These are phyloP conservation scores for Cephus pulcher DNA, from an alignment of 2,888 invertebrate species.

Conservation along the genomic window DNA sequence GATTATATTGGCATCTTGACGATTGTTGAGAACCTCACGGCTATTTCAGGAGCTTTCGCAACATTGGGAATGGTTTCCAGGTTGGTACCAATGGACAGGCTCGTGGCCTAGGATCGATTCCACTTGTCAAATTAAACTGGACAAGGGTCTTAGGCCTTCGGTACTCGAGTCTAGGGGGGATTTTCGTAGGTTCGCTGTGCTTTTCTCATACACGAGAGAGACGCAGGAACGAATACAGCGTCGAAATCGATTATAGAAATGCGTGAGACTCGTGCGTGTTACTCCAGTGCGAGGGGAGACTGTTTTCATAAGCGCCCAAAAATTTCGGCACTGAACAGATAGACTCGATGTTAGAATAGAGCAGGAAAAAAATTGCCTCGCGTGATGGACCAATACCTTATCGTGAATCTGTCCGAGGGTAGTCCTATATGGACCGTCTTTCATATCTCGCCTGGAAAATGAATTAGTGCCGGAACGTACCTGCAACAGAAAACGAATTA, in stretches of 20 bases:
- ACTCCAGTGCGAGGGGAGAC: not conserved
- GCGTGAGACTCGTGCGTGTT: not conserved
- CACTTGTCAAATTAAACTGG: not conserved
- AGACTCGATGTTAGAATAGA: not conserved
- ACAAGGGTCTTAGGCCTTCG: not conserved
- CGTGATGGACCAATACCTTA: not conserved
- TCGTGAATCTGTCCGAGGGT: not conserved
- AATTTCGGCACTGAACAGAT: not conserved
- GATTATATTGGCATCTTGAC: not conserved
- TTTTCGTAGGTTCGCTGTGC: not conserved
- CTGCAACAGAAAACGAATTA: conserved; percentile 15
- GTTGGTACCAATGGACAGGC: not conserved
- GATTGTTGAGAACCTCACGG: not conserved
- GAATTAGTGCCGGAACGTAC: conserved; percentile 8
- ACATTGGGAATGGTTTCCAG: not conserved
- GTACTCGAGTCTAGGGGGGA: not conserved
- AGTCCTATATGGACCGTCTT: not conserved
- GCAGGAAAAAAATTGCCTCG: not conserved
- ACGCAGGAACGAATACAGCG: not conserved
- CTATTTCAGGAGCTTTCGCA: not conserved
- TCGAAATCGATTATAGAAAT: not conserved
- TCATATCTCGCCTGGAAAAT: not conserved
- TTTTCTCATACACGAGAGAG: not conserved
- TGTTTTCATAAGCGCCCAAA: not conserved
- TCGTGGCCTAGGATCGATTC: not conserved